Conservation (phyloP, 1,140 invertebrate genomes). For the Drosophila serrata region DNA sequence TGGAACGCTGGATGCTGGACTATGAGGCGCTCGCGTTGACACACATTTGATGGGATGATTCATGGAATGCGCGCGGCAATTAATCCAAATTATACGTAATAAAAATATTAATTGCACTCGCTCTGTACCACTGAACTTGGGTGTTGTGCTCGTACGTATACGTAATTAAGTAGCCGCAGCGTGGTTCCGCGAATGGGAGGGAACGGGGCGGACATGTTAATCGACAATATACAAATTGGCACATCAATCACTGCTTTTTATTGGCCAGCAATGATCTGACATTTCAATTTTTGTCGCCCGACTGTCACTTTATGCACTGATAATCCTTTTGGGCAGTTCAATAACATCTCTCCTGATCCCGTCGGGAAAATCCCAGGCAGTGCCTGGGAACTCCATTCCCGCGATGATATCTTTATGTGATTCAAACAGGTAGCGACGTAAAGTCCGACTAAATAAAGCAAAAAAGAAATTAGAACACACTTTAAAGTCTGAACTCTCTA, state of each 20-base stretch:
- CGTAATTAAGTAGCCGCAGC: constrained; percentile 40
- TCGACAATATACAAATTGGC: constrained; percentile 46
- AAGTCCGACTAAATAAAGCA: constrained; percentile 1
- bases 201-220: constrained; percentile 31
- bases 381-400: not conserved
- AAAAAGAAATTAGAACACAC: constrained; percentile 48
- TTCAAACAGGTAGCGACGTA: constrained; percentile 18
- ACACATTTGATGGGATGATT: constrained; percentile 65
- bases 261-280: constrained; percentile 49
- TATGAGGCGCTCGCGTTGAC: constrained; percentile 60
- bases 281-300: constrained; percentile 41
- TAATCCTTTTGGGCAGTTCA: constrained; percentile 43
- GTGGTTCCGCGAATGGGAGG: not conserved
- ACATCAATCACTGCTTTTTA: constrained; percentile 50
- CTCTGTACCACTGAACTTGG: constrained; percentile 78
- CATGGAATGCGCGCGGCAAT: constrained; percentile 56
- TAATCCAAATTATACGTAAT: constrained; percentile 71
- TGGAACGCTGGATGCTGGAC: constrained; percentile 43
- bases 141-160: constrained; percentile 2
- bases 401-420: constrained; percentile 3
- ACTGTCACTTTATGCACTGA: constrained; percentile 33
- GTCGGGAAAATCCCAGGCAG: constrained; percentile 32
- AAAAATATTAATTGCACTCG: constrained; percentile 71
- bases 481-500: constrained; percentile 30
- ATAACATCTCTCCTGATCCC: constrained; percentile 24